Conservation (phyloP, 2,888 invertebrate genomes). For the Amblyteles armatorius region DNA sequence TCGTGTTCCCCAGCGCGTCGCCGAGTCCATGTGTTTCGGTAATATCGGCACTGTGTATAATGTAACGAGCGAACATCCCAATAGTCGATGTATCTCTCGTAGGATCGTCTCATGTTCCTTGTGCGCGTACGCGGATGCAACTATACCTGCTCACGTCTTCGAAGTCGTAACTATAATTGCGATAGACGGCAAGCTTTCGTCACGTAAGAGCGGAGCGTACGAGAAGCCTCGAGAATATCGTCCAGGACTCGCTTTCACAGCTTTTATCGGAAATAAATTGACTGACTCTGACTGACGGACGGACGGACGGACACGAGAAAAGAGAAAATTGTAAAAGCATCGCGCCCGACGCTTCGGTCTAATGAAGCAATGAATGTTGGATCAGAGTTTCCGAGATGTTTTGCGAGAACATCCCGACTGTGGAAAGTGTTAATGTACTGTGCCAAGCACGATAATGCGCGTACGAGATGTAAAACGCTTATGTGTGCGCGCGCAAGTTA, state of each 20-base stretch:
- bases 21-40: neutral
- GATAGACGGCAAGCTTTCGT: constrained; percentile 23
- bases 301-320: neutral
- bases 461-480: neutral
- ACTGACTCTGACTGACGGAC: neutral
- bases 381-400: neutral
- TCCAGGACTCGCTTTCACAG: neutral
- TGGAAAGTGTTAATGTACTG: neutral
- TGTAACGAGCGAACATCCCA: constrained; percentile 17
- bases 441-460: neutral
- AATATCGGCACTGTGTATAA: neutral
- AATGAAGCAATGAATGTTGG: constrained; percentile 16
- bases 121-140: neutral
- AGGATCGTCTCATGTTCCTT: constrained; percentile 51
- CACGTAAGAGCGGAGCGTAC: neutral
- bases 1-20: neutral
- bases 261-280: constrained; percentile 2
- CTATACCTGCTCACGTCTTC: constrained; percentile 13
- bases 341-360: neutral
- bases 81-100: constrained; percentile 59
- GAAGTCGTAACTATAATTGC: constrained; percentile 21
- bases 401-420: neutral
- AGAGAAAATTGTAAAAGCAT: neutral
- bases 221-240: constrained; percentile 18
- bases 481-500: neutral